Conservation (phyloP, 2,888 invertebrate genomes). For the Erynnis tages region DNA sequence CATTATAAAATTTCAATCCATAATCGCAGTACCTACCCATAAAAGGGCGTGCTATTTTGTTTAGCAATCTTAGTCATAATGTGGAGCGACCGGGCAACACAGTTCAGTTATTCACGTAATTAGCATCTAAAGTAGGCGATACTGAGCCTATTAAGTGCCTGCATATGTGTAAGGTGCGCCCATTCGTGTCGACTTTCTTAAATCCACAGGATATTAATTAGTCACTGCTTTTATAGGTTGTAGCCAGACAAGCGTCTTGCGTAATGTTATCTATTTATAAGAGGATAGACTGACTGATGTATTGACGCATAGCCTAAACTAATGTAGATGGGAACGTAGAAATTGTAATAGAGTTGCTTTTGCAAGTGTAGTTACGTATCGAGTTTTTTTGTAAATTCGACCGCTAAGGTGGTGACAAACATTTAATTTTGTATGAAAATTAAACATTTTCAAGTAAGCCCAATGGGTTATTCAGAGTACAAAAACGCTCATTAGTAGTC, state of each 20-base stretch:
- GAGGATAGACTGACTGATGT: too few relatives aligned
- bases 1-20: slow-evolving; percentile 16
- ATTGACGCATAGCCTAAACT: too few relatives aligned
- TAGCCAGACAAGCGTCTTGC: slow-evolving; percentile 33
- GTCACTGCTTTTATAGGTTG: slow-evolving; percentile 33
- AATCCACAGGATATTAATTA: slow-evolving; percentile 46
- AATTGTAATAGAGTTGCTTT: too few relatives aligned
- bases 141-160: slow-evolving; percentile 37
- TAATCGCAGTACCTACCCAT: slow-evolving; percentile 31
- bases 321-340: too few relatives aligned
- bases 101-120: slow-evolving; percentile 58
- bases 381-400: too few relatives aligned
- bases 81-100: slow-evolving; percentile 50
- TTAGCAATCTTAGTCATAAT: slow-evolving; percentile 39
- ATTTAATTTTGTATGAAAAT: too few relatives aligned
- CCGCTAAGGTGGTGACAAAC: too few relatives aligned
- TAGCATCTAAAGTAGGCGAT: slow-evolving; percentile 68
- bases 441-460: too few relatives aligned
- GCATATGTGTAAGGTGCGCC: slow-evolving; percentile 34
- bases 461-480: too few relatives aligned
- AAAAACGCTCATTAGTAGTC: too few relatives aligned
- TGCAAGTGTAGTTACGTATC: too few relatives aligned
- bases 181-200: slow-evolving; percentile 42
- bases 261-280: slow-evolving; percentile 23
- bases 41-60: slow-evolving; percentile 44